Conservation (phyloP, 1,140 invertebrate genomes). For the Oedothorax gibbosus region DNA sequence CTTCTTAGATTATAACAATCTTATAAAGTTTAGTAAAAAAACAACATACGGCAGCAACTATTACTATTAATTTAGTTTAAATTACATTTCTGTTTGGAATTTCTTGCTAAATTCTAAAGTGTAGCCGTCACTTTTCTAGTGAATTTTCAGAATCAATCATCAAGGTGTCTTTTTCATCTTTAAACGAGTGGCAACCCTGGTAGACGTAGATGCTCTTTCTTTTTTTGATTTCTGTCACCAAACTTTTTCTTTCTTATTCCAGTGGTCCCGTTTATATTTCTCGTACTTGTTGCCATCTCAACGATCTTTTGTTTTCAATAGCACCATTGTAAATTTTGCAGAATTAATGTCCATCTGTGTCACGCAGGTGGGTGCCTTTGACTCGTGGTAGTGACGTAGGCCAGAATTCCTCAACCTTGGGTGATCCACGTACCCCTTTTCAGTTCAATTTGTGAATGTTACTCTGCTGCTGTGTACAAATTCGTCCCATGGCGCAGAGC, state of each 20-base stretch:
- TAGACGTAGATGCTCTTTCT: slow-evolving; percentile 32
- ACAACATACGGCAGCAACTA: too few species aligned
- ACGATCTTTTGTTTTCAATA: slow-evolving; percentile 59
- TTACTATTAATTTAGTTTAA: too few species aligned
- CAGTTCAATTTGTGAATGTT: too few species aligned
- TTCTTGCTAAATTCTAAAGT: too few species aligned
- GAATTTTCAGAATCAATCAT: too few species aligned
- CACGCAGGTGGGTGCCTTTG: slow-evolving; percentile 53
- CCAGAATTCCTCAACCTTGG: neutral
- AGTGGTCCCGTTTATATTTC: slow-evolving; percentile 61
- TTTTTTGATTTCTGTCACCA: slow-evolving; percentile 25
- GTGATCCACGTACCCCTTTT: too few species aligned
- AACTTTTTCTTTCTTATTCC: slow-evolving; percentile 52
- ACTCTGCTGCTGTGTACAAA: too few species aligned
- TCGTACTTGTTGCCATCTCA: slow-evolving; percentile 61
- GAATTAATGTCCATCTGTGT: slow-evolving; percentile 61
- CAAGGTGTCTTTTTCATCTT: neutral
- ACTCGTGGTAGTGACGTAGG: slow-evolving; percentile 56
- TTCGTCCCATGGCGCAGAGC: too few species aligned
- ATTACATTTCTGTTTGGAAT: too few species aligned
- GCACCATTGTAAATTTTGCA: slow-evolving; percentile 57
- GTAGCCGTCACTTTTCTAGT: too few species aligned
- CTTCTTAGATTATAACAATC: too few species aligned
- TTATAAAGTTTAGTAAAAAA: too few species aligned
- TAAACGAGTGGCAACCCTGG: slow-evolving; percentile 55